Base-by-base conservation (phyloP, 2,113 vertebrate species). In the Petaurus breviceps region DNA sequence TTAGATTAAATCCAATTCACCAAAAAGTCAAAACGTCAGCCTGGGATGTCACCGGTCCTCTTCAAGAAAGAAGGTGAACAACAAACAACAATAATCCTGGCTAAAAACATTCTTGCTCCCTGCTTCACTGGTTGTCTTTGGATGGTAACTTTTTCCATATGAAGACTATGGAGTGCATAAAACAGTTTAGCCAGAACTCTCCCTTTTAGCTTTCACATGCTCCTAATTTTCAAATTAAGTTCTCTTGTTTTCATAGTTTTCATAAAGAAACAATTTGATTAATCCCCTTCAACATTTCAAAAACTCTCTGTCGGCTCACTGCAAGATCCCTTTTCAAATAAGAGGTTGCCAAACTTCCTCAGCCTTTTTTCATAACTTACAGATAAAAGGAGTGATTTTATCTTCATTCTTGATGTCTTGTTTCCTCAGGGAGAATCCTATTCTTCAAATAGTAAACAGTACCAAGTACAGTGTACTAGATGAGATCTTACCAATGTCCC, bases 191-290 rank as follows among this genome's bases (percentile, higher is more conserved):
- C 94, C 94, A 94, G 93, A 95, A 89, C 89, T 91, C 91, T 61
- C 92, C 89, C 94, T 97, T 94, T 95, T 94, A 84, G 89, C 96
- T 97, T 98, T 95, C 96, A 97, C 96, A 96, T 97, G 96, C 98
- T 97, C 92, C 94, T 96, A 8, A 96, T 98, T 97, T 98, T 96
- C 95, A 94, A 96, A 97, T 97, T 96, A 97, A 97, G 91, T 95
- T 94, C 96, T 93, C 93, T 95, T 97, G 93, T 98, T 98, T 98
- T 97, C 97, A 96, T 31, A 97, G 97, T 96, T 95, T 98, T 98
- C 96, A 92, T 98, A 98, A 84, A 96, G 57, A 98, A 98, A 97
- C 97, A 96, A 96, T 95, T 96, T 97, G 97, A 98, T 97, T 96
- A 97, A 98, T 96, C 93, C 92, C 92, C 95, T 95, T 98, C 95